These are phyloP conservation scores for Drosophila carrolli DNA, from an alignment of 1,140 invertebrate genomes.

Conservation along the genomic window DNA sequence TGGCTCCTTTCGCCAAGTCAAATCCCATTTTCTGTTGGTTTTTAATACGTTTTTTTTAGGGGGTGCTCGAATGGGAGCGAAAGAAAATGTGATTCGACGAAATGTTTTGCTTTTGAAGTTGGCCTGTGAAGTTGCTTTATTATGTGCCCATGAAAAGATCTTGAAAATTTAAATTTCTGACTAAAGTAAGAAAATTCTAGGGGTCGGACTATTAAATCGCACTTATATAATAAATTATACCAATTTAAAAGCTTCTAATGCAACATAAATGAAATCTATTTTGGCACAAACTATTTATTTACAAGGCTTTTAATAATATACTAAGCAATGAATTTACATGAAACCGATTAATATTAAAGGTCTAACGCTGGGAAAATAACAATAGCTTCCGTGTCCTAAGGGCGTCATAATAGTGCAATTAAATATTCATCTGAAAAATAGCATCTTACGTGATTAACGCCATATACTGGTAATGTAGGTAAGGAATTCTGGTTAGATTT, in stretches of 20 bases:
- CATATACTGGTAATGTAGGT: not conserved
- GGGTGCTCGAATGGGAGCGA: not conserved
- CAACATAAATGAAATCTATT: too few species aligned
- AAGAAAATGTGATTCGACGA: not conserved
- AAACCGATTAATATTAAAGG: not conserved
- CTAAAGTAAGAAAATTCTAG: too few species aligned
- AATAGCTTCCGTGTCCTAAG: not conserved
- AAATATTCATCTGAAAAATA: not conserved
- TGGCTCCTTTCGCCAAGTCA: conserved; percentile 34
- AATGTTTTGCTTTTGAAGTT: conserved; percentile 17
- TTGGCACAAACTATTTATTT: not conserved
- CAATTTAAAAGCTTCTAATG: too few species aligned
- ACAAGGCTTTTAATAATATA: not conserved
- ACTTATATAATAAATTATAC: too few species aligned
- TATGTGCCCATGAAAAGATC: not conserved
- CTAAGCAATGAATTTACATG: not conserved
- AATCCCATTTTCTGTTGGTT: conserved; percentile 25
- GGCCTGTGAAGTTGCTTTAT: not conserved
- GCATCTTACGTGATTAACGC: not conserved
- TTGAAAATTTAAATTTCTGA: conserved; percentile 5
- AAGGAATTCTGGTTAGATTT: too few species aligned
- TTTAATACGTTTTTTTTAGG: conserved; percentile 28
- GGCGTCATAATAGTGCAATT: not conserved
- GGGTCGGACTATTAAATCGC: too few species aligned
- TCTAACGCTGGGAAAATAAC: not conserved